Base-by-base conservation (phyloP, 2,113 vertebrate species). In the Cebus imitator region DNA sequence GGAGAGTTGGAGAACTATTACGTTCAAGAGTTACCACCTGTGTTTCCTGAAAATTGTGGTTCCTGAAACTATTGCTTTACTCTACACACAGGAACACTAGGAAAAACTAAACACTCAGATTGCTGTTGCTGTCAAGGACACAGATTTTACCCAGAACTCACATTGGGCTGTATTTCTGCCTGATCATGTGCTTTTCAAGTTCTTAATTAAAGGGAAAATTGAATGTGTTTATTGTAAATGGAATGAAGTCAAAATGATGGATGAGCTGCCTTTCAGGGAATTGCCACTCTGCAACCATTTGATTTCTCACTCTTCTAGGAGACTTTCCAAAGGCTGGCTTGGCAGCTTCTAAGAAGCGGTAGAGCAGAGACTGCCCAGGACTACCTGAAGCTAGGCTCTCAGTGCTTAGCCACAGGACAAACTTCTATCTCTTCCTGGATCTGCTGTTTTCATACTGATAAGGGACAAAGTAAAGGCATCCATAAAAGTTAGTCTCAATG, bases 131-230 rank as follows among this genome's bases (percentile, higher is more conserved):
- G 61, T 95, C 57, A 91, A 48, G 89, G 89, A 66, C 73, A 87
- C 35, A 4, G 35, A 82, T 93, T 98, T 98, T 93, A 73, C 89
- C 52, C 40, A 91, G 50, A 78, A n/a, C 61, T 96, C 75, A 5
- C 58, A 3, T 68, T 40, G 66, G 35, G 35, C 57, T 91, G 11
- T 95, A 87, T 94, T 97, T 98, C 93, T 96, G 87, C 66, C 90
- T 96, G 61, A 50, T 78, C 5, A 12, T 75, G 45, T 80, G 80
- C 95, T 98, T 89, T 95, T 95, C 96, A 96, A 78, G 30, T 95
- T 94, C 90, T 98, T 95, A 93, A 97, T 98, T 98, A 98, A 97
- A 96, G 87, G 48, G 48, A 70, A 95, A 96, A 98, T 84, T 81
- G 93, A 97, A 96, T 76, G 30, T 43, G 91, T 79, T 97, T 83